Base-by-base conservation (phyloP, 2,888 invertebrate genomes). In the Campoletis raptor region DNA sequence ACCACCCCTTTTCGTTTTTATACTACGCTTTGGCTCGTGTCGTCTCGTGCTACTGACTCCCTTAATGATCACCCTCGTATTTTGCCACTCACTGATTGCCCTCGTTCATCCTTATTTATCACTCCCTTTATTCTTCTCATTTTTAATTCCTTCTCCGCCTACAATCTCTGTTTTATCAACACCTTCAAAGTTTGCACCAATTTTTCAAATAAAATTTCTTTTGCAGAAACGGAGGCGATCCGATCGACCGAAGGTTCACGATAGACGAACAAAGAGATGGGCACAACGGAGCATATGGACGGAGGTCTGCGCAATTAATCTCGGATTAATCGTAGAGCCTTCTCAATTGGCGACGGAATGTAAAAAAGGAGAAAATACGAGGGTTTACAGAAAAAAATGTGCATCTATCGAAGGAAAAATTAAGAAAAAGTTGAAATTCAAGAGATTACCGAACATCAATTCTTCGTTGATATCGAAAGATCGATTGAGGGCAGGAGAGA, bases 211-310 rank as follows among this genome's bases (percentile, higher is more conserved):
- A 7, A 57, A 18, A 57, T 70, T 54, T 67, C 67, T 67, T 64
- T 54, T 12, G 12, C 73, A 87, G 87, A 52, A 40, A 40, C 79
- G 64, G 52, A 80, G 76, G 48, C 67, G 73, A 83, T 72, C 80
- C 30, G 30, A 52, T 40, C 82, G 84, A 21, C 81, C 61, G 9
- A 70, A 78, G 79, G 86, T 87, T 52, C 66, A 45, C 72, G 54
- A 73, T 2, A 37, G 30, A 4, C 83, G 30, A 30, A 76, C 57
- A 45, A 83, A 57, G 40, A 85, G 77, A 64, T 89, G 89, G 89
- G 83, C 87, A 37, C 76, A 84, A 69, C 57, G 81, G 15, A 92
- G 87, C 77, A 87, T 90, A 0, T 92, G 92, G 91, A 88, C 90
- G 12, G n/a, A 87, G 45, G 88, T 89, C 0, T 91, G 90, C 66